Conservation (phyloP, 30 jellyfish, hydroid and myxozoan species). For the Aurelia aurita complex sp. Pacific region DNA sequence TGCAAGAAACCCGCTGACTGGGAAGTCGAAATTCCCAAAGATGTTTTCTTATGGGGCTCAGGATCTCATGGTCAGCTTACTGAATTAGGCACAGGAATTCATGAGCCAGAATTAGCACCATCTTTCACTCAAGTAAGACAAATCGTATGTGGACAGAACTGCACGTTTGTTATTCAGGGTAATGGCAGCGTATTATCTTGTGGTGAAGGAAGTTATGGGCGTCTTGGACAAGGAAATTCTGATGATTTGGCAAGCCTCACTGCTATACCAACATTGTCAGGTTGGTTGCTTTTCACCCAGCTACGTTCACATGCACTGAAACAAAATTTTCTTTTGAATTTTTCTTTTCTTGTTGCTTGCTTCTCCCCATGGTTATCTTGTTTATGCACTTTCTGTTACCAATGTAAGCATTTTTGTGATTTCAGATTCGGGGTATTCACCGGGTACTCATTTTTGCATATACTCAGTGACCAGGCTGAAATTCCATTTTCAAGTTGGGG, state of each 20-base stretch:
- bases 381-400: too few species aligned
- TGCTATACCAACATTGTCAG: constrained; percentile 82
- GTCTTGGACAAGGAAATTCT: constrained; percentile 95
- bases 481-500: too few species aligned
- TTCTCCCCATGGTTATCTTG: too few species aligned
- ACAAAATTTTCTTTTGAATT: too few species aligned
- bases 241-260: constrained; percentile 74
- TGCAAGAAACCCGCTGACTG: constrained; percentile 80
- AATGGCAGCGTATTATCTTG: constrained; percentile 84
- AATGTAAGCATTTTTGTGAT: too few species aligned
- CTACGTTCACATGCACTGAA: too few species aligned
- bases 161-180: constrained; percentile 87
- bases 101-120: constrained; percentile 65
- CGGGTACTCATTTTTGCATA: too few species aligned
- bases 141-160: constrained; percentile 90
- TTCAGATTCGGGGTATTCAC: too few species aligned
- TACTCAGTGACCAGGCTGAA: too few species aligned
- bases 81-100: constrained; percentile 59
- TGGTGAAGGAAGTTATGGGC: constrained; percentile 96
- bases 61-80: constrained; percentile 89
- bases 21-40: constrained; percentile 76
- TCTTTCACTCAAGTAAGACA: constrained; percentile 76
- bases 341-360: too few species aligned
- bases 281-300: constrained; percentile 23
- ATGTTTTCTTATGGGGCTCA: constrained; percentile 89